Base-by-base conservation (phyloP, 2,888 invertebrate genomes). In the Drosophila setosimentum region DNA sequence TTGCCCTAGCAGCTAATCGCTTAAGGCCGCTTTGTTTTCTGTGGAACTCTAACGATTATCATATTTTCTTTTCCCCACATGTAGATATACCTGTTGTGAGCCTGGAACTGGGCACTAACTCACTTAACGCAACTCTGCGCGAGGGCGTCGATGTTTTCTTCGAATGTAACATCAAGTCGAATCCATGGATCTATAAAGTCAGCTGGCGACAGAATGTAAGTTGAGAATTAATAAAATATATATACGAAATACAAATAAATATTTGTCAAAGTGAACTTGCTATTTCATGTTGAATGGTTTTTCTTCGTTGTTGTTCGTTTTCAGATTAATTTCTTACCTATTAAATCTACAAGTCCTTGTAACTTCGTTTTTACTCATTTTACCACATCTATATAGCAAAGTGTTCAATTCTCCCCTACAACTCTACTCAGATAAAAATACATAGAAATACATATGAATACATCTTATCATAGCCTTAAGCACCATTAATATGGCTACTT, bases 131-230 rank as follows among this genome's bases (percentile, higher is more conserved):
- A 2, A 95, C 95, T 82, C 97, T 98, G 89, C 96, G 96, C 84
- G 98, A 98, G 93, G 97, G 97, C 10, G 97, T 97, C 72, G 98
- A 98, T 92, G 97, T 98, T 16, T 97, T 97, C 94, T 97, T 98
- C 92, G 97, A 98, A 92, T 98, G 98, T 94, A 97, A 96, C 92
- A 97, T 98, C 89, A 96, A 96, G 92, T 96, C 98, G 29, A 97
- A 98, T 93, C 98, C 98, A 0, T 96, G 96, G 95, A 95, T 96
- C 62, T 95, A 95, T 92, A 95, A 95, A 94, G 96, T 96, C 87
- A 95, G 95, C 89, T 96, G 96, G 96, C 94, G 95, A 87, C 96
- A 96, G 91, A 96, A 96, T 92, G 96, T 96, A 93, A 95, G 95
- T 94, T 70, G 10, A 21, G 50, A n/a, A 8, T 27, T 16, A 18